These are phyloP conservation scores for Ctenopoma multispine DNA, from an alignment of 2,797 vertebrate species.

Conservation along the genomic window DNA sequence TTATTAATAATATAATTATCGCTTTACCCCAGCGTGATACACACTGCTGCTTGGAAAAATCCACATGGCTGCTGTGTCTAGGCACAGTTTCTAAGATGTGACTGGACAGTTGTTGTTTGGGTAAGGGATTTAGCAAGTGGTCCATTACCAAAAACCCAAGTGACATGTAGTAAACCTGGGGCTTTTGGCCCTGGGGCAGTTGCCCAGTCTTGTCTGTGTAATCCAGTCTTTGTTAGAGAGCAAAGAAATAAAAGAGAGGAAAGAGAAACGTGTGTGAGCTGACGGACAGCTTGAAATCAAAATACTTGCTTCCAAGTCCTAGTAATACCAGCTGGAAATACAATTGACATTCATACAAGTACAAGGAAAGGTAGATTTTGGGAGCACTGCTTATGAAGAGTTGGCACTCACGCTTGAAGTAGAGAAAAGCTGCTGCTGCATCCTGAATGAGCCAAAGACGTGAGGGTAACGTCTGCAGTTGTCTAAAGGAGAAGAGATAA, in stretches of 20 bases:
- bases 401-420: neutral
- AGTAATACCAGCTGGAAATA: neutral
- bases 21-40: neutral
- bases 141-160: slow-evolving; percentile 33
- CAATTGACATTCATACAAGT: neutral
- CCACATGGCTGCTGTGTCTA: neutral
- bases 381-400: neutral
- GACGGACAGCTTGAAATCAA: slow-evolving; percentile 7
- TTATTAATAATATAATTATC: neutral
- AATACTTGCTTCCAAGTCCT: slow-evolving; percentile 5
- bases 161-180: slow-evolving; percentile 3
- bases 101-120: neutral
- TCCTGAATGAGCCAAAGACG: slow-evolving; percentile 15
- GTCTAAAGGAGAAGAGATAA: slow-evolving; percentile 49
- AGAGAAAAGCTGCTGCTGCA: slow-evolving; percentile 4
- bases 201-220: slow-evolving; percentile 4
- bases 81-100: neutral
- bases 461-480: slow-evolving; percentile 29
- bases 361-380: neutral
- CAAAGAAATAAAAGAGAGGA: slow-evolving; percentile 6
- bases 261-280: slow-evolving; percentile 10
- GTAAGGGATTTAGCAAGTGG: slow-evolving; percentile 20
- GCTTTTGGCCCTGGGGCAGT: slow-evolving; percentile 9
- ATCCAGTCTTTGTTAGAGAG: slow-evolving; percentile 8
- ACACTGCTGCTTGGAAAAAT: neutral